Evolutionary conservation across 2,888 invertebrate species (phyloP).

Genomic region (Heliconius aoede): DNA sequence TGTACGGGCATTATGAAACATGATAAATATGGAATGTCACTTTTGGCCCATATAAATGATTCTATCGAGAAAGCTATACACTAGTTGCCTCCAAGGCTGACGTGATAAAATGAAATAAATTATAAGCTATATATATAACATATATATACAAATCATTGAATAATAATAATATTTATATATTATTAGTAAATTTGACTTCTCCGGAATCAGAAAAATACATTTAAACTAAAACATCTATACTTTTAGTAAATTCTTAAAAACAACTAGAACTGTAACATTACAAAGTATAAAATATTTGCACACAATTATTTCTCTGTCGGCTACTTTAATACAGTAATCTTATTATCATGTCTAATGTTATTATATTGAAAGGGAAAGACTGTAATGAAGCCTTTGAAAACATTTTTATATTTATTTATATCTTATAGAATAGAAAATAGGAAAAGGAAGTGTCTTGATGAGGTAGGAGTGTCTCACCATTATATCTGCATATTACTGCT

Average conservation of each 20-base stretch:
- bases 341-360: neutral
- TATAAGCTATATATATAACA: no score
- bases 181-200: no score
- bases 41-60: constrained; percentile 11
- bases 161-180: no score
- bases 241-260: no score
- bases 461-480: no score
- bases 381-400: neutral
- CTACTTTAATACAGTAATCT: neutral
- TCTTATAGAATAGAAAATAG: no score
- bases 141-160: no score
- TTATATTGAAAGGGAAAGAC: neutral
- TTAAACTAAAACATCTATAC: no score
- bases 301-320: neutral
- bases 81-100: neutral
- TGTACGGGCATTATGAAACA: neutral
- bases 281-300: neutral
- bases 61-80: constrained; percentile 11
- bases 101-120: constrained; percentile 14
- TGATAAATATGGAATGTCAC: neutral
- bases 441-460: no score
- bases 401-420: neutral
- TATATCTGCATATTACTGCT: no score
- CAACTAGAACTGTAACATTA: neutral
- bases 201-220: no score